These are phyloP conservation scores for Hippocampus zosterae DNA, from an alignment of 2,113 vertebrate species.

Conservation along the genomic window DNA sequence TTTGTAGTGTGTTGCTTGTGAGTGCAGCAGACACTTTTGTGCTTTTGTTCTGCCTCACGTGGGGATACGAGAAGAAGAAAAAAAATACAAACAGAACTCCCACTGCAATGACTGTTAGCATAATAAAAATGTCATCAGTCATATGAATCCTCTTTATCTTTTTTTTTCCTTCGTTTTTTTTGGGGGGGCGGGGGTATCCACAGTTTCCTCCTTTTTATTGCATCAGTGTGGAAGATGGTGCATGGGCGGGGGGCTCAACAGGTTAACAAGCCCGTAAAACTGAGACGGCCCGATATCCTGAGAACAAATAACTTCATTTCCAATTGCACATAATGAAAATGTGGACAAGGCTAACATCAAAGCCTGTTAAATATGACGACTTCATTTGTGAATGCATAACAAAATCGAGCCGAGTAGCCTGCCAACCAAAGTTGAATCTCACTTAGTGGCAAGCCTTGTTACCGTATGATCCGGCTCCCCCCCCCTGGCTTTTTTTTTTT, in stretches of 20 bases:
- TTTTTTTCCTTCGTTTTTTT: neutral
- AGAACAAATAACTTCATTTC: too few species aligned
- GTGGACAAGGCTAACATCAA: neutral
- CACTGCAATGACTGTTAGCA: slow-evolving; percentile 3
- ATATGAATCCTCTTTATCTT: neutral
- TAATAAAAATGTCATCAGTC: neutral
- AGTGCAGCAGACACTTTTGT: neutral
- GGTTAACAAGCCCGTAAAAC: too few species aligned
- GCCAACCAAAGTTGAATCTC: neutral
- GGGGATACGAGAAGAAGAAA: slow-evolving; percentile 21
- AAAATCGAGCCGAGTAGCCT: neutral
- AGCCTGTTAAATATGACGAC: neutral
- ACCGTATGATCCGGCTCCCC: neutral
- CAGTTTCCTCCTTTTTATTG: neutral
- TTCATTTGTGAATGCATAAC: neutral
- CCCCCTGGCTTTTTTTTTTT: neutral
- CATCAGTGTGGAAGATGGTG: neutral
- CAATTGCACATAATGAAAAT: too few species aligned
- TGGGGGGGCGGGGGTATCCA: neutral
- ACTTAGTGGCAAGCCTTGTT: neutral
- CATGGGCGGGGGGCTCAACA: too few species aligned
- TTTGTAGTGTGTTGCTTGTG: neutral
- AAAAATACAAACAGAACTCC: slow-evolving; percentile 8
- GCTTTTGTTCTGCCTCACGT: slow-evolving; percentile 20
- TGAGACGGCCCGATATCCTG: too few species aligned